Evolutionary conservation across 23 tunicate genomes (phyloP).

Genomic region (Ascidia mentula): DNA sequence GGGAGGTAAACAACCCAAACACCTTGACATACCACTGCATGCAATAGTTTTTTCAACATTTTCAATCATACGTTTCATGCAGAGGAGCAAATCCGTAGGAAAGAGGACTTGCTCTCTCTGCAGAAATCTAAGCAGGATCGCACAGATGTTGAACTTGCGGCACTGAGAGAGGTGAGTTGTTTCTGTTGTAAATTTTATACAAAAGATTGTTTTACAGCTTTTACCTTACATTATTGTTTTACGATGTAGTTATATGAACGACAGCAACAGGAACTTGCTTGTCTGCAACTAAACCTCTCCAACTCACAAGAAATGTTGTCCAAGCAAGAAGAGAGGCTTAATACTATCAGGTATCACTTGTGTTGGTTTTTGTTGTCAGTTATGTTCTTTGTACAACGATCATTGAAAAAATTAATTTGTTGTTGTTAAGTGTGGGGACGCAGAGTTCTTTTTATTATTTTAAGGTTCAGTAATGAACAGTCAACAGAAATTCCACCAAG

Average conservation of each 20-base stretch:
- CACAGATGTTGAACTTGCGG: constrained; percentile 54
- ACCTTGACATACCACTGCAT: background rate
- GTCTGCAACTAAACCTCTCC: constrained; percentile 45
- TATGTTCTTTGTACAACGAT: background rate
- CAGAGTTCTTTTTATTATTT: too few relatives aligned
- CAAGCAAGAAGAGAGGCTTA: constrained; percentile 61
- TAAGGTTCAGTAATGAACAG: background rate
- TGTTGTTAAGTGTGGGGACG: too few relatives aligned
- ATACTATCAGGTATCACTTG: constrained; percentile 40
- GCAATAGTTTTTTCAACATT: background rate
- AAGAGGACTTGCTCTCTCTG: constrained; percentile 58
- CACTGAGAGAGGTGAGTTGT: background rate
- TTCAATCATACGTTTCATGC: background rate
- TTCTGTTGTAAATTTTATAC: background rate
- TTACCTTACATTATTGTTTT: background rate
- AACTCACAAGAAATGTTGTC: constrained; percentile 55
- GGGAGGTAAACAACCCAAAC: constrained; percentile 18
- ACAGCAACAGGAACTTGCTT: constrained; percentile 60
- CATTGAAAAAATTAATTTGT: too few relatives aligned
- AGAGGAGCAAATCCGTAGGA: constrained; percentile 79
- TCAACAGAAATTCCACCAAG: background rate
- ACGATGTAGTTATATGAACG: constrained; percentile 70
- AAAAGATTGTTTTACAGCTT: background rate
- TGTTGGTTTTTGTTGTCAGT: background rate
- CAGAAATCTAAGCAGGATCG: constrained; percentile 75